Base-by-base conservation (phyloP, 92 coral and sea anemone genomes). In the Porites rus region DNA sequence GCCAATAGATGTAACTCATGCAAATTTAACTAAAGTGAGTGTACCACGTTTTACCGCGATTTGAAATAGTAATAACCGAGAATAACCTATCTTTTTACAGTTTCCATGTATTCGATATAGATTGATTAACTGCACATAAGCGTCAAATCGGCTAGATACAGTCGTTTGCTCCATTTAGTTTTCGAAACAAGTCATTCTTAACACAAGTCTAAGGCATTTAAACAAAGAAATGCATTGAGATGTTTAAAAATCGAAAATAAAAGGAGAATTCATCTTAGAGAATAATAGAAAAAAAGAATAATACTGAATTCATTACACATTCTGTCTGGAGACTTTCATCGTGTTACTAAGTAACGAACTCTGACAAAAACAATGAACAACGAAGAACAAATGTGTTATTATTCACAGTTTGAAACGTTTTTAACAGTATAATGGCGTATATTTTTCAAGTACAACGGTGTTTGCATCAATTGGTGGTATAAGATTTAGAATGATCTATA, bases 251-350 rank as follows among this genome's bases (percentile, higher is more conserved):
- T 51, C 6, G 19, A 19, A 6, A 52, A 53, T 53, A 74, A 52
- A 10, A 53, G 31, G 28, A n/a, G 64, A 80, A 81, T 59, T 18
- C 65, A 80, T 19, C 64, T 74, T 60, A 58, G 73, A 59, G 22
- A 25, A 81, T 51, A 76, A 76, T 59, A 59, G 20, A 6, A 2
- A 4, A 12, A 9, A 43, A 31, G 6, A 78, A 46, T 50, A 67
- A 14, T 51, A 65, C 21, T 20, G 54, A 67, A 64, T 64, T 66
- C 52, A 51, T 66, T 67, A 21, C 75, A 53, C 51, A 79, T 79
- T 72, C 68, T 79, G 84, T 67, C 84, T 52, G 72, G 84, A 22
- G 52, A 52, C 74, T 67, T 51, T 22, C 5, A 10, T 67, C 65
- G 51, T 22, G 66, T 79, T 79, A 74, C 84, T 20, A 66, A 21